phyloP scores from a whole-genome alignment of 2,797 vertebrate genomes.

The Oreochromis mossambicus region DNA sequence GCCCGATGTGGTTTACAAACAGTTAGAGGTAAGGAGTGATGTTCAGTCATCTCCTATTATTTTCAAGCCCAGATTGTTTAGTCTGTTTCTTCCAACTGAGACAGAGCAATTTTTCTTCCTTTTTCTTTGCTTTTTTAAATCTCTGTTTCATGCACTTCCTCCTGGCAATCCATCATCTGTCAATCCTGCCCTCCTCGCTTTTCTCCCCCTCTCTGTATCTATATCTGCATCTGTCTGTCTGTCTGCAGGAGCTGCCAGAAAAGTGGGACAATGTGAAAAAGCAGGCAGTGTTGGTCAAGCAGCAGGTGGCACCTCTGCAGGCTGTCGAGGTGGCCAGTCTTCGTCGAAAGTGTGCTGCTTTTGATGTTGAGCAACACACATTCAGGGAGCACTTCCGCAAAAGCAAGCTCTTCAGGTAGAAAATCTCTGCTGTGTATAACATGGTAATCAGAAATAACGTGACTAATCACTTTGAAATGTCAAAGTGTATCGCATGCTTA shows the following conservation, averaged over 20 bases:
- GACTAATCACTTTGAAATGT: neutral
- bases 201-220: neutral
- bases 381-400: constrained; percentile 82
- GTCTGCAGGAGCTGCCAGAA: constrained; percentile 87
- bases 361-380: constrained; percentile 80
- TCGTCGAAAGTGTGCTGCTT: constrained; percentile 79
- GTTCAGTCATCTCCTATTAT: neutral
- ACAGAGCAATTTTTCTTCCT: neutral
- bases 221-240: neutral
- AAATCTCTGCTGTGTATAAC: neutral
- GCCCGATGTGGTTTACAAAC: constrained; percentile 83
- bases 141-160: neutral
- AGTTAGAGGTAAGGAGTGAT: constrained; percentile 81
- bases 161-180: constrained; percentile 5
- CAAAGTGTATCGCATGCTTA: neutral
- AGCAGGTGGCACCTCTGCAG: constrained; percentile 89
- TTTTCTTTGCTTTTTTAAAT: neutral
- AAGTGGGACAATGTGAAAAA: constrained; percentile 89
- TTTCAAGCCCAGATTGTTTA: neutral
- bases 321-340: constrained; percentile 80
- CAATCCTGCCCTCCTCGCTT: neutral
- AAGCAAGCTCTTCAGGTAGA: constrained; percentile 88
- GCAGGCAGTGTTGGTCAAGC: constrained; percentile 79
- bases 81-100: neutral
- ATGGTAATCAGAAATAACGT: neutral